Percentiles rank a stretch among this genome's conserved stretches.
phyloP scores from a whole-genome alignment of 2,797 vertebrate species.

The Gymnodraco acuticeps region DNA sequence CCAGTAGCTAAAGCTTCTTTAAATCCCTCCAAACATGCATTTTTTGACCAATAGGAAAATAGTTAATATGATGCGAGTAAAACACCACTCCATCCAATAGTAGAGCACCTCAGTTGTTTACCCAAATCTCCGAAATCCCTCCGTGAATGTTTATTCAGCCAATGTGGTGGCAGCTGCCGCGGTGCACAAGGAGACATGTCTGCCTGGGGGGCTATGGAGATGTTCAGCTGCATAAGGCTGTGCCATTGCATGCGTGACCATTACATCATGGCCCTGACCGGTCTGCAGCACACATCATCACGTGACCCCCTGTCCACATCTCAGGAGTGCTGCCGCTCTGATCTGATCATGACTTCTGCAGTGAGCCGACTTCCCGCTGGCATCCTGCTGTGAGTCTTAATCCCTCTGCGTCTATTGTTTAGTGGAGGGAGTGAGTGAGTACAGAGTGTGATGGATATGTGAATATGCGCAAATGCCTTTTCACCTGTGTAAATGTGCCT shows the following conservation, averaged over 20 bases:
- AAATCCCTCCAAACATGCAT: slow-evolving; percentile 76
- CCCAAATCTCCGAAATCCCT: slow-evolving; percentile 78
- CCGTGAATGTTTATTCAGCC: slow-evolving; percentile 68
- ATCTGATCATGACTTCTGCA: slow-evolving; percentile 63
- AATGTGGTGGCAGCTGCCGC: slow-evolving; percentile 58
- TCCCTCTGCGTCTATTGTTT: slow-evolving; percentile 50
- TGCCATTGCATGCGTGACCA: slow-evolving; percentile 58
- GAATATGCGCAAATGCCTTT: slow-evolving; percentile 3
- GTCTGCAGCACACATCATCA: slow-evolving; percentile 57
- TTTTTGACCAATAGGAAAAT: slow-evolving; percentile 72
- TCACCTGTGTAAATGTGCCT: neutral
- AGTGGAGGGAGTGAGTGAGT: slow-evolving; percentile 17
- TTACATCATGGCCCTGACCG: slow-evolving; percentile 69
- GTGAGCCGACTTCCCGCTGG: slow-evolving; percentile 61
- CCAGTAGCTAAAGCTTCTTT: slow-evolving; percentile 75
- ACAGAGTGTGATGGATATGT: slow-evolving; percentile 15
- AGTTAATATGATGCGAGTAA: slow-evolving; percentile 66
- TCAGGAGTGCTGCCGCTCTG: slow-evolving; percentile 53
- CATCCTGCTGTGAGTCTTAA: slow-evolving; percentile 60
- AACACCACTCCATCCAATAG: slow-evolving; percentile 60
- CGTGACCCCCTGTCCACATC: slow-evolving; percentile 57
- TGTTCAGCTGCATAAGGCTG: slow-evolving; percentile 50
- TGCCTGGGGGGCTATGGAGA: slow-evolving; percentile 33
- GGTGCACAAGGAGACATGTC: slow-evolving; percentile 62
- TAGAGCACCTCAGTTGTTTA: slow-evolving; percentile 66